Evolutionary conservation across 2,797 vertebrate genomes (phyloP).

Genomic region (Pyrrhura leucotis): DNA sequence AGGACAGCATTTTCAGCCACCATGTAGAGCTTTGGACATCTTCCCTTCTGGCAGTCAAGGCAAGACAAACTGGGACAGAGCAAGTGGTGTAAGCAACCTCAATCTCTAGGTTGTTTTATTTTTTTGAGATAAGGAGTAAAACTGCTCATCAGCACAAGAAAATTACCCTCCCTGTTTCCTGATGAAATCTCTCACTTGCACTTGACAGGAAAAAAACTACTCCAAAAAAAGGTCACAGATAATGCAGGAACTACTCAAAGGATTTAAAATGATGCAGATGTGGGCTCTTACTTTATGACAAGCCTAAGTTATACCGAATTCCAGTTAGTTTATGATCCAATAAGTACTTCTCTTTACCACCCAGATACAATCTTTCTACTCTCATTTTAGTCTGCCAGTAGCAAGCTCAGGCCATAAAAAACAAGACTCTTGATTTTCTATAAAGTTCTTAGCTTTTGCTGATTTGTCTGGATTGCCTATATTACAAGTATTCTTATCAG

Average conservation of each 20-base stretch:
- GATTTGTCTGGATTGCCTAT: background rate
- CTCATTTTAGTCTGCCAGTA: background rate
- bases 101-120: background rate
- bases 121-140: background rate
- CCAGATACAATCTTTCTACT: background rate
- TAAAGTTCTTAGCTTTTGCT: background rate
- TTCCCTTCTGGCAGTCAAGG: background rate
- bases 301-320: background rate
- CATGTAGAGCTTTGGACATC: background rate
- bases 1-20: background rate
- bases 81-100: background rate
- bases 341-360: background rate
- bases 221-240: background rate
- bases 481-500: background rate
- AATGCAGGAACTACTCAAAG: background rate
- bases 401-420: background rate
- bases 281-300: background rate
- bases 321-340: background rate
- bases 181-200: background rate
- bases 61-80: background rate
- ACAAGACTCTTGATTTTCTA: background rate
- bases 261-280: background rate
- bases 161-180: background rate
- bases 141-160: background rate
- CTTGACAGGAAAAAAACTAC: background rate